Percentiles rank a stretch among this genome's conserved stretches.
Evolutionary conservation across 1,140 invertebrate species (phyloP).

Genomic region (Heliconius nattereri): DNA sequence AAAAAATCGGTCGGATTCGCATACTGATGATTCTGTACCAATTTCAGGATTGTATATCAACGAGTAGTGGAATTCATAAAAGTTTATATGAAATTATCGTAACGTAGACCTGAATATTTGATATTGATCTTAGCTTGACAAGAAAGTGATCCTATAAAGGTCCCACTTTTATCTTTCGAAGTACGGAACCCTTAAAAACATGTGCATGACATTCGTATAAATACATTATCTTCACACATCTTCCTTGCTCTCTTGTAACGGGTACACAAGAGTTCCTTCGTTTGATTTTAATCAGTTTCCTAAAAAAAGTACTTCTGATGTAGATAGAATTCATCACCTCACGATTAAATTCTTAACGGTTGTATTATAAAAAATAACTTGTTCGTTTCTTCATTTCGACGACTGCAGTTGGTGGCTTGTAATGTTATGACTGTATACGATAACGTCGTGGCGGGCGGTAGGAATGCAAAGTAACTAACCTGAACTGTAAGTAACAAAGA

Average conservation of each 20-base stretch:
- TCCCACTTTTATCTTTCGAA: no score
- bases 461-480: conserved; percentile 14
- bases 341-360: conserved; percentile 15
- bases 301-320: conserved; percentile 2
- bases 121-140: no score
- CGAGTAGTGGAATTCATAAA: no score
- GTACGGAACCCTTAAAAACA: no score
- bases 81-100: no score
- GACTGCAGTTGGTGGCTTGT: neutral
- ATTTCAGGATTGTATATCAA: no score
- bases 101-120: no score
- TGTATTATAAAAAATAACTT: neutral
- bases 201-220: neutral
- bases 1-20: no score
- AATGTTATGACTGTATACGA: neutral
- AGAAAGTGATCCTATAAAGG: no score
- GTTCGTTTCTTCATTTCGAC: neutral
- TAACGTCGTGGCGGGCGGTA: neutral
- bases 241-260: neutral
- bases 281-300: neutral
- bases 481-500: conserved; percentile 21
- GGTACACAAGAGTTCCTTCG: neutral
- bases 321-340: conserved; percentile 19
- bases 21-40: no score
- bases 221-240: neutral